Conservation (phyloP, 2,888 invertebrate genomes). For the Gerris lacustris region DNA sequence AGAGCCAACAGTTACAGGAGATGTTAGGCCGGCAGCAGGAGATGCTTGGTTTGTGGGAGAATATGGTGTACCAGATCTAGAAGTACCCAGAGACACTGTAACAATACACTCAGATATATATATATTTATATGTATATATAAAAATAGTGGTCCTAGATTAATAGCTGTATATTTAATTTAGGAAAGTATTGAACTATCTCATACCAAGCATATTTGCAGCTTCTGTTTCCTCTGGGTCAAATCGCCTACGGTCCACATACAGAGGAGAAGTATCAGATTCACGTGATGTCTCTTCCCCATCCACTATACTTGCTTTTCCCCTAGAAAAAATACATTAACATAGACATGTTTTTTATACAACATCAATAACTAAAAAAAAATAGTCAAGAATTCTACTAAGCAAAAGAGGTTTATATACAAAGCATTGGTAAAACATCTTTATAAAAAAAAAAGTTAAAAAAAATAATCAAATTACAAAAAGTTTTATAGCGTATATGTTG, state of each 20-base stretch:
- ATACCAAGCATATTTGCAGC: constrained; percentile 89
- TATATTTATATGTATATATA: not conserved
- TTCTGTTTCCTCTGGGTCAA: constrained; percentile 90
- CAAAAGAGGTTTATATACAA: not conserved
- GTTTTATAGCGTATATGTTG: too few relatives aligned
- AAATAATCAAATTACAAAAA: too few relatives aligned
- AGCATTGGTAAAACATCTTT: not conserved
- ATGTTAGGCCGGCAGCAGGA: constrained; percentile 47
- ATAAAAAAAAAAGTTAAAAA: too few relatives aligned
- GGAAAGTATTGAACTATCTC: not conserved
- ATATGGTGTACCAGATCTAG: constrained; percentile 83
- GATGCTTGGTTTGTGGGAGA: constrained; percentile 56
- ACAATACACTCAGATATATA: constrained; percentile 25
- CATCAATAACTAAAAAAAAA: too few relatives aligned
- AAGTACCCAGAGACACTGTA: constrained; percentile 81
- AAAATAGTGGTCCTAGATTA: not conserved
- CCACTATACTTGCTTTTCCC: constrained; percentile 41
- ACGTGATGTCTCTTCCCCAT: constrained; percentile 79
- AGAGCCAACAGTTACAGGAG: constrained; percentile 54
- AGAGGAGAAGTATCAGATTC: constrained; percentile 84
- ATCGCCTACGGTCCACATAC: constrained; percentile 57
- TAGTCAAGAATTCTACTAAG: too few relatives aligned
- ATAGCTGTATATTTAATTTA: not conserved
- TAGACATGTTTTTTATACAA: too few relatives aligned
- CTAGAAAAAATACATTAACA: constrained; percentile 15